These are phyloP conservation scores for Crocodylus rhombifer DNA, from an alignment of 2,797 vertebrate genomes.

Conservation along the genomic window DNA sequence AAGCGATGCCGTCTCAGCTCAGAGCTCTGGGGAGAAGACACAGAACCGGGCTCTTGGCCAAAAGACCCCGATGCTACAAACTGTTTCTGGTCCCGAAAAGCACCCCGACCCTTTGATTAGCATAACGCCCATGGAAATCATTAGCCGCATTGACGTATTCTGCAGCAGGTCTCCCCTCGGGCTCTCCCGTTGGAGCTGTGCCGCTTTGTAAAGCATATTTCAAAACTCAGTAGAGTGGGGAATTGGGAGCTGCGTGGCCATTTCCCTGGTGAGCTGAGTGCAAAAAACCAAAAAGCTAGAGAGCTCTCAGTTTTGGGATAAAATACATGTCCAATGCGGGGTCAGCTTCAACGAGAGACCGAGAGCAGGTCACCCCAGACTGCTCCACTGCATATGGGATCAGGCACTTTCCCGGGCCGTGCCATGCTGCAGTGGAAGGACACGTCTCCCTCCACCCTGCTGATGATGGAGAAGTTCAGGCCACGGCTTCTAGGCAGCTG, in stretches of 20 bases:
- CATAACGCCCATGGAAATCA: rapidly evolving
- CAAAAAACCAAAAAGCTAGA: no score
- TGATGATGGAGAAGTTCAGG: no score
- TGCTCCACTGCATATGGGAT: no score
- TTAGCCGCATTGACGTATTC: rapidly evolving
- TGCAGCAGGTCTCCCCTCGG: background rate
- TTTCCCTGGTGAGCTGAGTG: no score
- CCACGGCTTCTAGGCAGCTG: rapidly evolving
- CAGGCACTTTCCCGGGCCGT: no score
- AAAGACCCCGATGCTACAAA: rapidly evolving
- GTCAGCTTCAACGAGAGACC: no score
- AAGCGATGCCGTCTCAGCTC: rapidly evolving
- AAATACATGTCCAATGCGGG: background rate
- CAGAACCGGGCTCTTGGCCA: background rate
- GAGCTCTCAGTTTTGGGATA: background rate
- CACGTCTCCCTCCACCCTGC: background rate
- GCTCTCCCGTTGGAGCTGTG: background rate
- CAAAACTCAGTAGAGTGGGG: rapidly evolving
- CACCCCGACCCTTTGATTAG: background rate
- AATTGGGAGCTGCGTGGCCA: rapidly evolving
- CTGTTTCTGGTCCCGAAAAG: rapidly evolving
- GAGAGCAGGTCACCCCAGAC: no score
- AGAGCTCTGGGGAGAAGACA: background rate
- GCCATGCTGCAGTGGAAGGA: background rate
- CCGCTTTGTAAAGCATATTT: background rate